A percentile compares a stretch with the other conserved stretches of the same genome.
phyloP scores from a whole-genome alignment of 1,140 invertebrate genomes.

The Drosophila equinoxialis region DNA sequence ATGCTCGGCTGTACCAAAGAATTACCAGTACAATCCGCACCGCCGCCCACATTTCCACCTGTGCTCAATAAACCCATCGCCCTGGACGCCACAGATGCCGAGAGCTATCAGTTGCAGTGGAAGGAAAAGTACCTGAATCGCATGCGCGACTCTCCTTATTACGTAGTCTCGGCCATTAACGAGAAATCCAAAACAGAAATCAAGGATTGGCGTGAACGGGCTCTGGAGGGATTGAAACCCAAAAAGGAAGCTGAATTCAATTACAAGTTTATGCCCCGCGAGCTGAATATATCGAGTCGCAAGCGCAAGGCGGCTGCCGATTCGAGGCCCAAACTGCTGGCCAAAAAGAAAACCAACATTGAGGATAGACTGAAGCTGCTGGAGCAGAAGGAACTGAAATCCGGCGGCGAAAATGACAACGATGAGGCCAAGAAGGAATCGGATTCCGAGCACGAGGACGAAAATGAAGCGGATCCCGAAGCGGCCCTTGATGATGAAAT shows the following conservation, averaged over 20 bases:
- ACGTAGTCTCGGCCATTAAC: conserved; percentile 85
- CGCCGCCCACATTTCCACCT: conserved; percentile 87
- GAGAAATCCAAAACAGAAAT: conserved; percentile 80
- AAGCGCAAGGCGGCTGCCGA: conserved; percentile 49
- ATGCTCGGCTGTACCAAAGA: conserved; percentile 86
- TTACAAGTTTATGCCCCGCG: conserved; percentile 85
- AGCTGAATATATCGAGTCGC: conserved; percentile 82
- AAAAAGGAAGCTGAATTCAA: conserved; percentile 84
- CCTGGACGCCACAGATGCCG: conserved; percentile 74
- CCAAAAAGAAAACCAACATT: conserved; percentile 66
- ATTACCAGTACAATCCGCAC: conserved; percentile 85
- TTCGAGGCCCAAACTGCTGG: conserved; percentile 34
- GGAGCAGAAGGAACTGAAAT: conserved; percentile 85
- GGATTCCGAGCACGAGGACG: conserved; percentile 83
- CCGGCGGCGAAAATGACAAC: conserved; percentile 84
- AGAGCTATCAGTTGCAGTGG: conserved; percentile 78
- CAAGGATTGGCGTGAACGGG: conserved; percentile 82
- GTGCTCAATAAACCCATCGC: conserved; percentile 86
- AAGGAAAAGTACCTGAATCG: conserved; percentile 81
- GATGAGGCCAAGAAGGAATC: conserved; percentile 84
- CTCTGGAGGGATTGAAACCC: conserved; percentile 86
- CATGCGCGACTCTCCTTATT: conserved; percentile 85
- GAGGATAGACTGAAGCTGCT: conserved; percentile 83
- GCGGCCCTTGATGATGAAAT: conserved; percentile 87
- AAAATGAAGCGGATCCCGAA: conserved; percentile 83